phyloP scores from a whole-genome alignment of 1,140 invertebrate species.

The Halictus rubicundus region DNA sequence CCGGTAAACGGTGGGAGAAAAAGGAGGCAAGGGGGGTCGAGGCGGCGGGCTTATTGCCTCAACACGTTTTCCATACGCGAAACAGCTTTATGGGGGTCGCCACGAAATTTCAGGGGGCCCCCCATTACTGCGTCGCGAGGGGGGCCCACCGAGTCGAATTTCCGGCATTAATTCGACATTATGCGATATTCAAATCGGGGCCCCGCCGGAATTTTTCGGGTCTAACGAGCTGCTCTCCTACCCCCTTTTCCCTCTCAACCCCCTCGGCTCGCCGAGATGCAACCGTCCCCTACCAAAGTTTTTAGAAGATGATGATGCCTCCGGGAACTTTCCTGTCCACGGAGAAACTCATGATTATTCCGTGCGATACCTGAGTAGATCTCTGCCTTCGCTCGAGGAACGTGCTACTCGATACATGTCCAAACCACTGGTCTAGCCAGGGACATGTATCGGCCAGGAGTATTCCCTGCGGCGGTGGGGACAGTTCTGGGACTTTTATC shows the following conservation, averaged over 20 bases:
- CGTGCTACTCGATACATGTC: no score
- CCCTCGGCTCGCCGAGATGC: background rate
- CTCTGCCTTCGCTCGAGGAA: background rate
- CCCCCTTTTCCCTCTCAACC: slow-evolving; percentile 53
- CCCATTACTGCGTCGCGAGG: slow-evolving; percentile 50
- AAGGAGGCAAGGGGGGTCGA: background rate
- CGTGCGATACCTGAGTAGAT: background rate
- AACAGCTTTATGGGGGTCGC: slow-evolving; percentile 62
- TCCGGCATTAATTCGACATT: slow-evolving; percentile 77
- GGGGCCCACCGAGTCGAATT: slow-evolving; percentile 71
- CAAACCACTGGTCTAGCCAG: no score
- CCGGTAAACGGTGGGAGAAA: background rate
- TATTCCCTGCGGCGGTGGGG: no score
- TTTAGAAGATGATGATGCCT: background rate
- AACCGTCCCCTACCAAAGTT: slow-evolving; percentile 26
- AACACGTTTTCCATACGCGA: slow-evolving; percentile 65
- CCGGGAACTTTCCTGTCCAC: background rate
- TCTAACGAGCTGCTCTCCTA: slow-evolving; percentile 68
- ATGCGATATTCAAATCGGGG: slow-evolving; percentile 77
- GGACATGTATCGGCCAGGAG: no score
- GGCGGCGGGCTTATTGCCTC: slow-evolving; percentile 39
- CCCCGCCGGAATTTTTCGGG: slow-evolving; percentile 68
- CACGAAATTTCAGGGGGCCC: slow-evolving; percentile 56
- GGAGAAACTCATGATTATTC: background rate
- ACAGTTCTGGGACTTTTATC: no score